Conservation (phyloP, 2,113 vertebrate genomes). For the Polyodon spathula region DNA sequence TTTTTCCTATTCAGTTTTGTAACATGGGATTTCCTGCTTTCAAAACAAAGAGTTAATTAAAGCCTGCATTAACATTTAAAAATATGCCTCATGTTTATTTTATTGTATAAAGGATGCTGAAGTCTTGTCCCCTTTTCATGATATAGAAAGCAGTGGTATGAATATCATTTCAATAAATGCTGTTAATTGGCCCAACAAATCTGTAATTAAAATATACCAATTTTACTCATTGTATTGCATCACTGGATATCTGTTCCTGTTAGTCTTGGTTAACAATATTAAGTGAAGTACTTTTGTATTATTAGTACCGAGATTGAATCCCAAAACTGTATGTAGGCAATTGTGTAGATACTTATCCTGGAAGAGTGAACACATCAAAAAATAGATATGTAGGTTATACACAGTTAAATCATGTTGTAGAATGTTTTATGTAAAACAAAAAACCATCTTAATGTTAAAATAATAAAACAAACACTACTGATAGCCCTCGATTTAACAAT, state of each 20-base stretch:
- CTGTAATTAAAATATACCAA: too few species aligned
- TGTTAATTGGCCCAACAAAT: too few species aligned
- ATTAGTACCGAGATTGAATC: slow-evolving; percentile 1
- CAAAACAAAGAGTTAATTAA: too few species aligned
- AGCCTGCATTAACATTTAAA: too few species aligned
- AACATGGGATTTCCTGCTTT: too few species aligned
- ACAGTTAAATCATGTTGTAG: slow-evolving; percentile 17
- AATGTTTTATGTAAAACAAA: slow-evolving; percentile 25
- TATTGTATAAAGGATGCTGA: too few species aligned
- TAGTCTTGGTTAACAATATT: too few species aligned
- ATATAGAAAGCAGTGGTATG: background rate
- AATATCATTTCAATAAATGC: too few species aligned
- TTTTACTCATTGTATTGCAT: too few species aligned
- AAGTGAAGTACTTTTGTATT: background rate
- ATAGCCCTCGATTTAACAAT: slow-evolving; percentile 26
- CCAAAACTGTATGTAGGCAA: slow-evolving; percentile 9
- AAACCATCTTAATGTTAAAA: slow-evolving; percentile 21
- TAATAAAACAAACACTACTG: slow-evolving; percentile 15
- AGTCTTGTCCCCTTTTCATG: background rate
- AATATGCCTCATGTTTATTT: too few species aligned
- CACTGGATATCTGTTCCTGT: too few species aligned
- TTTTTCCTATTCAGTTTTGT: too few species aligned
- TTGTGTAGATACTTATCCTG: slow-evolving; percentile 7
- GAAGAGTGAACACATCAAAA: slow-evolving; percentile 6
- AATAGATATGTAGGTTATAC: background rate